Evolutionary conservation across 2,888 invertebrate species (phyloP).

Genomic region (Coelopa pilipes): DNA sequence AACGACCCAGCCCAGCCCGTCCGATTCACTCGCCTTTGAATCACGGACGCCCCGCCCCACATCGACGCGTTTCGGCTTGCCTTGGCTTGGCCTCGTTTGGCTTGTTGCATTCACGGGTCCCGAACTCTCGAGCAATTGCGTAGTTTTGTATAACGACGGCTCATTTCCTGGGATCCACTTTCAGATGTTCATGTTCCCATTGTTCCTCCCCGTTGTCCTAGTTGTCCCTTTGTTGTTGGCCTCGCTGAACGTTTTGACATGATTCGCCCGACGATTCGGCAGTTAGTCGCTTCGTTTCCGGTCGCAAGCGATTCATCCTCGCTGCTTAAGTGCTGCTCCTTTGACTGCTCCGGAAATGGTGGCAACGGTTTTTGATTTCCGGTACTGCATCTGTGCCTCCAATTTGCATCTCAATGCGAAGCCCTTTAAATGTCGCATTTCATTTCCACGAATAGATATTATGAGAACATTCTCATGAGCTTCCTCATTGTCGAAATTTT

Average conservation of each 20-base stretch:
- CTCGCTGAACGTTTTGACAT: conserved; percentile 14
- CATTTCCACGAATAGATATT: too few species aligned
- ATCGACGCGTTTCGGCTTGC: too few species aligned
- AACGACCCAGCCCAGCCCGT: conserved; percentile 4
- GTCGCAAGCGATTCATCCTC: neutral
- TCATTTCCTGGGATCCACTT: conserved; percentile 61
- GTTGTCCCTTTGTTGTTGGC: neutral
- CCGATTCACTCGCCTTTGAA: conserved; percentile 22
- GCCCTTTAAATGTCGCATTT: too few species aligned
- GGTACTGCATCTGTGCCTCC: neutral
- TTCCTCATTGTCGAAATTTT: too few species aligned
- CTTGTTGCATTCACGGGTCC: conserved; percentile 32
- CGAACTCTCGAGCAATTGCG: conserved; percentile 41
- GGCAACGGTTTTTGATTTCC: conserved; percentile 26
- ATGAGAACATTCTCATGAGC: too few species aligned
- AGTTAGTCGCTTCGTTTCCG: conserved; percentile 34
- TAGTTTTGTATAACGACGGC: conserved; percentile 52
- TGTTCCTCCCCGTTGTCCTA: neutral
- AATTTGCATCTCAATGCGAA: conserved; percentile 20
- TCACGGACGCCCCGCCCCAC: conserved; percentile 4
- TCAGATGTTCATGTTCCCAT: conserved; percentile 9
- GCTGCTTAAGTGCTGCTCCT: neutral
- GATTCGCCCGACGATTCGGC: conserved; percentile 23
- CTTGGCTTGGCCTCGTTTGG: conserved; percentile 32
- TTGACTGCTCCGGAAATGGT: conserved; percentile 17